Evolutionary conservation across 2,113 vertebrate species (phyloP).

Genomic region (Heterochromis multidens): DNA sequence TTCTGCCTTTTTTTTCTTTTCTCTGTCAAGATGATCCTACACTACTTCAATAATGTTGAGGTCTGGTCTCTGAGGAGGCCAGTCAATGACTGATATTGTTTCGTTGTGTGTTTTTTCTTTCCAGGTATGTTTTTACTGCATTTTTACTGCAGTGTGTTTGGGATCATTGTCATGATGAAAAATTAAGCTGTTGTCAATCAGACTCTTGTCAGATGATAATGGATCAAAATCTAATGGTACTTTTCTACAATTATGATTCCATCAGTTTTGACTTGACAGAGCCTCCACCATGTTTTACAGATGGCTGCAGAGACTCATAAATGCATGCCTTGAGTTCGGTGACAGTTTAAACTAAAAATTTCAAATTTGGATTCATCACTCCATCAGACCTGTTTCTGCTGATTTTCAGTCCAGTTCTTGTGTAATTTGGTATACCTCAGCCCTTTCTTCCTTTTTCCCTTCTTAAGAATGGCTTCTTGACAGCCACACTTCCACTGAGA

Average conservation of each 20-base stretch:
- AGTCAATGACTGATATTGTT: neutral
- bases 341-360: neutral
- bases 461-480: no score
- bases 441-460: no score
- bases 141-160: neutral
- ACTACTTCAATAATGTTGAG: neutral
- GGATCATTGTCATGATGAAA: neutral
- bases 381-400: no score
- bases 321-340: neutral
- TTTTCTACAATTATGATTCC: neutral
- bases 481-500: no score
- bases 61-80: neutral
- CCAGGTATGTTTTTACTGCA: neutral
- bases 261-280: neutral
- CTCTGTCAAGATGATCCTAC: neutral
- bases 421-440: no score
- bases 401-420: no score
- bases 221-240: neutral
- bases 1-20: neutral
- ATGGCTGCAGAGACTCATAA: neutral
- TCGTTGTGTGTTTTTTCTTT: neutral
- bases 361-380: no score
- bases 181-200: neutral
- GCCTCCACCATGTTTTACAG: neutral
- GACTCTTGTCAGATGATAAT: neutral